phyloP scores from a whole-genome alignment of 2,888 invertebrate genomes.

The Coleophora deauratella region DNA sequence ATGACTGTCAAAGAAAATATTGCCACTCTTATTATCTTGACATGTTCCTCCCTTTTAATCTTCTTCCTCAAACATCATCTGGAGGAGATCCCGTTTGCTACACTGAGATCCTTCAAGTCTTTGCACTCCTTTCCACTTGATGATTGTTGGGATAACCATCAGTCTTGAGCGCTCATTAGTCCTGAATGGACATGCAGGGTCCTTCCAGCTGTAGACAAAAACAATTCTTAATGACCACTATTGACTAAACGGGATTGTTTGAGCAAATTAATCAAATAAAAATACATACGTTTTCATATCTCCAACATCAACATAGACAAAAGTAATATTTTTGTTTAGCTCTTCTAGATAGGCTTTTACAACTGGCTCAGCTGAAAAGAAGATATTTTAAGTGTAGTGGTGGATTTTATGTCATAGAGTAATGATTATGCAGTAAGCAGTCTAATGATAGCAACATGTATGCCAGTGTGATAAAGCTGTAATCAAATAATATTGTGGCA shows the following conservation, averaged over 20 bases:
- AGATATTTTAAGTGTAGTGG: background rate
- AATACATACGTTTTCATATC: conserved; percentile 77
- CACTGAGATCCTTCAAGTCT: conserved; percentile 86
- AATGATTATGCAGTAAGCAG: too few relatives aligned
- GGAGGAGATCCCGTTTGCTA: conserved; percentile 80
- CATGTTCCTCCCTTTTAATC: conserved; percentile 33
- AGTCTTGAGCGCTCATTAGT: conserved; percentile 81
- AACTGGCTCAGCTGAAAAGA: conserved; percentile 3
- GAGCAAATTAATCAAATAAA: too few relatives aligned
- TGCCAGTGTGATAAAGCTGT: too few relatives aligned
- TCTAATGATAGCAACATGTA: too few relatives aligned
- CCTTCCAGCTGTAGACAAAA: conserved; percentile 82
- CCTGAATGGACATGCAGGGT: conserved; percentile 85
- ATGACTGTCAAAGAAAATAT: too few relatives aligned
- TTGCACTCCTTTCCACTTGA: conserved; percentile 85
- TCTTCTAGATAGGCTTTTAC: conserved; percentile 2
- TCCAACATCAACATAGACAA: conserved; percentile 6
- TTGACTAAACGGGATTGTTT: too few relatives aligned
- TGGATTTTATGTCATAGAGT: too few relatives aligned
- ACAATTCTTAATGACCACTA: too few relatives aligned
- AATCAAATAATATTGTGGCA: too few relatives aligned
- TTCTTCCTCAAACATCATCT: conserved; percentile 86
- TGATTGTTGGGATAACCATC: conserved; percentile 86
- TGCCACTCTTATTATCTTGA: too few relatives aligned
- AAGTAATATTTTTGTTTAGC: conserved; percentile 1